phyloP scores from a whole-genome alignment of 2,113 vertebrate species.

The Oreamnos americanus region DNA sequence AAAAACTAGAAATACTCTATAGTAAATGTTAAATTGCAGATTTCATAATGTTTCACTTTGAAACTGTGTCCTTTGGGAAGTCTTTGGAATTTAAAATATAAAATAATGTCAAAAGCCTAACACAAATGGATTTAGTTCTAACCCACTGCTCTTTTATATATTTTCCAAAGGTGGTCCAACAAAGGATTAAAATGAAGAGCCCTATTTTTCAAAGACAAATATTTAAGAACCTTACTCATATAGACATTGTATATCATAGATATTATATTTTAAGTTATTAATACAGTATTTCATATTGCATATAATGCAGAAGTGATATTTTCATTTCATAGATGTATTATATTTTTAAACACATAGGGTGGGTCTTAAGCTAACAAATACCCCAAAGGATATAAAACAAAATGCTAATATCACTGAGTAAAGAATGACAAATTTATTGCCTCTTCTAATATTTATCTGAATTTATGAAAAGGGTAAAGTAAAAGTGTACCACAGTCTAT shows the following conservation, averaged over 20 bases:
- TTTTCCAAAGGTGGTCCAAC: neutral
- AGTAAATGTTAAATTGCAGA: neutral
- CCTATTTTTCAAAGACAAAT: conserved; percentile 5
- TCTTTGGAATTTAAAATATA: neutral
- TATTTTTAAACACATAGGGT: conserved; percentile 31
- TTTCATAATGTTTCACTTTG: neutral
- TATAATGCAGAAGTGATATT: neutral
- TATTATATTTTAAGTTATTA: neutral
- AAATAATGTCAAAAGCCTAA: neutral
- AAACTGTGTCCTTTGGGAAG: neutral
- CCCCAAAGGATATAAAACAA: neutral
- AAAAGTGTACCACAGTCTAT: neutral
- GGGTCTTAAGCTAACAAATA: neutral
- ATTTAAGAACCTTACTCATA: neutral
- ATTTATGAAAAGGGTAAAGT: conserved; percentile 6
- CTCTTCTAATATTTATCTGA: neutral
- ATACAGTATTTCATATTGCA: neutral
- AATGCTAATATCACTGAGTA: conserved; percentile 4
- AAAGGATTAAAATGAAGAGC: neutral
- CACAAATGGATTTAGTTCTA: neutral
- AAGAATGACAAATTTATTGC: neutral
- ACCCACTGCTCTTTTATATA: neutral
- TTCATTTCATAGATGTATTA: conserved; percentile 9
- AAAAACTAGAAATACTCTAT: neutral
- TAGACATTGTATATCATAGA: neutral